Base-by-base conservation (phyloP, 2,797 vertebrate species). In the Oceanodroma leucorhoa region DNA sequence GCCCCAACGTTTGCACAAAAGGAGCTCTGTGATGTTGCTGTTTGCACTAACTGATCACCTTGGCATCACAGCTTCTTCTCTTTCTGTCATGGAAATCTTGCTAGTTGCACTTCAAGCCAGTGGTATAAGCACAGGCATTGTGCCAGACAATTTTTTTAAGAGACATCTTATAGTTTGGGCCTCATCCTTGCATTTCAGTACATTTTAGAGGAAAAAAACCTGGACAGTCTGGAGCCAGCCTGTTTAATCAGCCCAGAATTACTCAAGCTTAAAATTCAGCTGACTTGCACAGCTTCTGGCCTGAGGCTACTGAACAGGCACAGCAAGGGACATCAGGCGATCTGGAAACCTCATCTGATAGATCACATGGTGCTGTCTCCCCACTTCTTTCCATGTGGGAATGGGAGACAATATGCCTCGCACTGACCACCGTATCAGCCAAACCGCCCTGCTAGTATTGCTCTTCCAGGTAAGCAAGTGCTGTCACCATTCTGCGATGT, bases 1-100 rank as follows among this genome's bases (percentile, higher is more conserved):
- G 97, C 94, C 87, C 97, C 65, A 83, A 97, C 90, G 87, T 97
- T 98, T 98, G 97, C 98, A 98, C 95, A 98, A 97, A 97, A 95
- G 82, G 81, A 97, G 90, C 95, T 85, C 96, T 24, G 69, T 87
- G 85, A 89, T 96, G 43, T 92, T 95, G 93, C 82, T 94, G 38
- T 96, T 94, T 96, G 93, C 96, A 76, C 93, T 92, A 67, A 64
- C 46, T n/a, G 77, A 87, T 90, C 94, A 83, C 90, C 67, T 79
- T 82, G 71, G 83, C 88, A 83, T 79, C 11, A 36, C 50, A 95
- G 64, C 73, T 89, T 2, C 82, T 87, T 55, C 54, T 76, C 53
- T 85, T 85, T 83, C 77, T 70, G 23, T 41, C 0, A 0, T 77
- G 87, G 86, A 92, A 90, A 87, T 77, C 75, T 72, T 70, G 40